A percentile compares a stretch with the other conserved stretches of the same genome.
phyloP scores from a whole-genome alignment of 2,797 vertebrate genomes.

The Poliocrania exsul region DNA sequence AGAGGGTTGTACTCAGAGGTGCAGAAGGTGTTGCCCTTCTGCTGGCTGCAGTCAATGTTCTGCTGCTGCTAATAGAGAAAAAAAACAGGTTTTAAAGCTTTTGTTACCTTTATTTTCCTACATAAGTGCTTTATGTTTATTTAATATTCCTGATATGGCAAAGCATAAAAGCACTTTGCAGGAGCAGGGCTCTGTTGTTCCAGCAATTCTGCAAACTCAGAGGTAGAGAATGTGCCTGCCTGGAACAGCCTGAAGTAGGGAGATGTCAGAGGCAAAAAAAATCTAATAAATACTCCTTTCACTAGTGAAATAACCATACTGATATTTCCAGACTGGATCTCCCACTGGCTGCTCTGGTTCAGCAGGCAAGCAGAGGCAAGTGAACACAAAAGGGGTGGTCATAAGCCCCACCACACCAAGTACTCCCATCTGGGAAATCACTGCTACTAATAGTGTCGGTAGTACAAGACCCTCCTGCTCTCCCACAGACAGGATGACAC shows the following conservation, averaged over 20 bases:
- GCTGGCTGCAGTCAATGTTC: neutral
- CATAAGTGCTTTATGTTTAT: neutral
- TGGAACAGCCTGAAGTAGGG: neutral
- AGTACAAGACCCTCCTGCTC: neutral
- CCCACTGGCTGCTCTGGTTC: neutral
- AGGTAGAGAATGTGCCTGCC: neutral
- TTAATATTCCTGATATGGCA: neutral
- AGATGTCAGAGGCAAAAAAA: neutral
- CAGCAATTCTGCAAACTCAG: neutral
- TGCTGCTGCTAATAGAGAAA: neutral
- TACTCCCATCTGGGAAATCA: neutral
- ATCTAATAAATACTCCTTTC: neutral
- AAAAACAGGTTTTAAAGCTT: neutral
- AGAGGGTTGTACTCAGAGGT: neutral
- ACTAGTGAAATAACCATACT: neutral
- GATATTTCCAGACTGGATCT: neutral
- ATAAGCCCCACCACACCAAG: neutral
- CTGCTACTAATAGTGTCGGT: neutral
- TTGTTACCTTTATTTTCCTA: neutral
- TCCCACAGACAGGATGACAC: neutral
- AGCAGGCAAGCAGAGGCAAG: neutral
- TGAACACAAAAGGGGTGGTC: neutral
- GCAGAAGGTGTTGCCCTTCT: accelerated
- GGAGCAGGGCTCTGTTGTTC: neutral
- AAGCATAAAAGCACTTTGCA: neutral